Percentiles rank a stretch among this genome's conserved stretches.
Conservation (phyloP, 2,113 vertebrate species). For the Eolophus roseicapilla region DNA sequence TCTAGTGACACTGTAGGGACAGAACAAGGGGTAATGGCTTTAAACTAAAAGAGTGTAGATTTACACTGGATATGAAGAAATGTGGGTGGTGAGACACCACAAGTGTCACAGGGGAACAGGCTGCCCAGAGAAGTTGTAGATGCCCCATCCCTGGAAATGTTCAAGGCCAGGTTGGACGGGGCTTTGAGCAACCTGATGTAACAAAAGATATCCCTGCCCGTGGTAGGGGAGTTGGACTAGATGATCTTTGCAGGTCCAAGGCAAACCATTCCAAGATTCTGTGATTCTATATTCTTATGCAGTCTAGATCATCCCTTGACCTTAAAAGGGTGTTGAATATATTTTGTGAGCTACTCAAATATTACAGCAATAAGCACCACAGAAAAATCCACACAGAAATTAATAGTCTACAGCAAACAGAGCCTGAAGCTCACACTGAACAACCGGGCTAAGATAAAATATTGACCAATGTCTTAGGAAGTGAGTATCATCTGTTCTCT, state of each 20-base stretch:
- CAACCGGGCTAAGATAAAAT: not conserved
- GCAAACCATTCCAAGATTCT: not conserved
- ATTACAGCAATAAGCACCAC: not conserved
- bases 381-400: not conserved
- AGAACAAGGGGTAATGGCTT: not conserved
- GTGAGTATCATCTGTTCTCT: not conserved
- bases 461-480: not conserved
- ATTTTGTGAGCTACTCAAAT: not conserved
- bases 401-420: not conserved
- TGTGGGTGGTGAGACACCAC: not conserved
- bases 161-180: rapidly evolving
- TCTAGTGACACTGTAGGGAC: not conserved
- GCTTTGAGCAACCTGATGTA: not conserved
- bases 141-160: not conserved
- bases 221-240: not conserved
- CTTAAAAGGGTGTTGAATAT: not conserved
- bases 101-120: not conserved
- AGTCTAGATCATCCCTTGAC: not conserved
- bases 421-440: not conserved
- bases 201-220: not conserved
- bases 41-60: not conserved
- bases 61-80: not conserved
- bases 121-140: not conserved
- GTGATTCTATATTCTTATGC: not conserved
- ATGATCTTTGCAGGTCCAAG: not conserved